Base-by-base conservation (phyloP, 2,113 vertebrate species). In the Rhodinocichla rosea region DNA sequence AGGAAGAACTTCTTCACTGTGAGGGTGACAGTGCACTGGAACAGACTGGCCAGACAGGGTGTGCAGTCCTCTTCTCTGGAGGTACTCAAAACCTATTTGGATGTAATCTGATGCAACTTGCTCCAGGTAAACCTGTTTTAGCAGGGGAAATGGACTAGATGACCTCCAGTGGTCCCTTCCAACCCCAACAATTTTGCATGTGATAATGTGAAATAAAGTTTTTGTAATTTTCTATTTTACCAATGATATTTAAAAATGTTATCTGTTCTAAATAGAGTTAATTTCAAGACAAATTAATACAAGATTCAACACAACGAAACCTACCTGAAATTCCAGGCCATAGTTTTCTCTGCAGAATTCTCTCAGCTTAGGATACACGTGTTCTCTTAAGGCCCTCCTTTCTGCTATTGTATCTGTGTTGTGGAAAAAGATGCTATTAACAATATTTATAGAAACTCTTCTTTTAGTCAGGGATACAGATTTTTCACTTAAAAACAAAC, bases 331-430 rank as follows among this genome's bases (percentile, higher is more conserved):
- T 98, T 99, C 99, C 97, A 99, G 98, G 64, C 99, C 99, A 95
- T 99, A 99, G 97, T 99, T 99, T 98, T 99, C 99, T 97, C 99
- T 98, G 98, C 99, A 99, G 98, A 99, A 99, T 98, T 99, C 99
- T 93, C 99, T 98, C 85, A 99, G 98, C 92, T 99, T 99, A 74
- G 99, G 99, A 97, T 99, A 99, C 63, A 99, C 99, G 14, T 99
- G 99, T 96, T 99, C 99, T 97, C 98, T 99, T 57, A 99, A 97
- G 17, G 99, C 99, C 2, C 98, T 99, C 94, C 99, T 98, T 98
- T 99, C 99, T 60, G 99, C 99, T 96, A 99, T 98, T 16, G 99
- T 99, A 97, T 99, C 99, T 99, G 98, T 26, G 91, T 85, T 57
- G 65, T 86, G 88, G 65, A 96, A 97, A 84, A 87, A 82, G 26